These are phyloP conservation scores for Sarcophaga caerulescens DNA, from an alignment of 2,888 invertebrate genomes.

Conservation along the genomic window DNA sequence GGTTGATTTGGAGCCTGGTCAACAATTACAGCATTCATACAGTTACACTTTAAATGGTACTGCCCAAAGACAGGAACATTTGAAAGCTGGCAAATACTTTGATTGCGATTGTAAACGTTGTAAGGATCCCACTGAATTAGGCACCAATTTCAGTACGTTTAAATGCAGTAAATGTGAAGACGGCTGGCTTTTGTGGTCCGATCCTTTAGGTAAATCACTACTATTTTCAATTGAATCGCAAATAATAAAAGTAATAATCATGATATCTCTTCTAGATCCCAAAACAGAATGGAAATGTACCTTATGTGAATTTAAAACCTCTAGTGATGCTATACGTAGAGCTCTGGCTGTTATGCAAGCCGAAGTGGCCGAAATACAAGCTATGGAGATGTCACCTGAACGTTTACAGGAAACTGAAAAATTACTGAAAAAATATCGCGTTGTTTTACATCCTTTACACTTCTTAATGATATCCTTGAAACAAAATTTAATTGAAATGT, in stretches of 20 bases:
- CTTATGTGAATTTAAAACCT: slow-evolving; percentile 85
- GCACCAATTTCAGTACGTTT: slow-evolving; percentile 89
- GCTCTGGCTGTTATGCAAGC: slow-evolving; percentile 85
- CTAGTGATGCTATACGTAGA: slow-evolving; percentile 84
- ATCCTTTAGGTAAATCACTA: slow-evolving; percentile 84
- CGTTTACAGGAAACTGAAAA: slow-evolving; percentile 86
- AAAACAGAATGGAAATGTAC: slow-evolving; percentile 78
- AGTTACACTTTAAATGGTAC: slow-evolving; percentile 90
- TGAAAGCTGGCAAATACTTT: slow-evolving; percentile 90
- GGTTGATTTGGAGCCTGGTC: slow-evolving; percentile 84
- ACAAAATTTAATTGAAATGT: slow-evolving; percentile 88
- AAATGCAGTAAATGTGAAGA: slow-evolving; percentile 90
- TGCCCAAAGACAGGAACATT: slow-evolving; percentile 85
- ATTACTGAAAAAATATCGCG: slow-evolving; percentile 84
- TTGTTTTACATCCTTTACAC: slow-evolving; percentile 89
- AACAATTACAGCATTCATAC: slow-evolving; percentile 87
- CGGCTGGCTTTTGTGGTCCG: slow-evolving; percentile 85
- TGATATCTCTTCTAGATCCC: slow-evolving; percentile 68
- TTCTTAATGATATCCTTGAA: slow-evolving; percentile 86
- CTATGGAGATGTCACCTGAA: slow-evolving; percentile 83
- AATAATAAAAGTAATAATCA: background rate
- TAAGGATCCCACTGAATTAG: slow-evolving; percentile 89
- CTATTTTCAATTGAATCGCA: background rate
- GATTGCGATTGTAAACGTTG: slow-evolving; percentile 89
- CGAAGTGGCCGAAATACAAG: slow-evolving; percentile 86